Evolutionary conservation across 2,888 invertebrate species (phyloP), one percentile per base, ranked within the genome.

Genomic region (Drosophila anceps): DNA sequence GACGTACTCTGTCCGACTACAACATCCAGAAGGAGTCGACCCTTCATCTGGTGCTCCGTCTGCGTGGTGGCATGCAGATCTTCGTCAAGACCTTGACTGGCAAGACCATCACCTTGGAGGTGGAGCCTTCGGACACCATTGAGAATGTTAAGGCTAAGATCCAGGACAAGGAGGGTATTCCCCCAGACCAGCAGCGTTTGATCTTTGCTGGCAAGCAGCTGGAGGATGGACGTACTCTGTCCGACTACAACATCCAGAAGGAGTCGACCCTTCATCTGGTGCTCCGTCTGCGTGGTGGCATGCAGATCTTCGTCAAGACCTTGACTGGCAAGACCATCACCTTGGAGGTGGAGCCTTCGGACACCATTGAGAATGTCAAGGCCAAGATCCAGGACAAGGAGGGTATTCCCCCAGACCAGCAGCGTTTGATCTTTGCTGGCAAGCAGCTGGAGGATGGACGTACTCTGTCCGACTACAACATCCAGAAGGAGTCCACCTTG

Each of bases 371-470:
- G 63, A 76, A 76, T 9, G 75, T 76, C 9, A 76, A 76, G 71
- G 75, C 75, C 12, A 76, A 76, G 71, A 76, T 76, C 57, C 75
- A 76, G 31, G 75, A 76, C 57, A 76, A 76, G 75, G 75, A 76
- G 67, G 76, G 75, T 0, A 76, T 72, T 54, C 71, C 71, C 10
- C 69, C 69, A 69, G 69, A 69, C 43, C 69, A 69, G 69, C 69
- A 69, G 55, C 69, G 69, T 69, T 59, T 69, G 66, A 69, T 69
- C 39, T 69, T 69, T 1, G 69, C 69, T 0, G 69, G 69, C 24
- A 69, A 69, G 48, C 69, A 70, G 55, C 27, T 70, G 48, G 69
- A 70, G 54, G 69, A 70, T 27, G 69, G 24, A 24, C 24, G 24
- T 4, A 24, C 24, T 24, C 4, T 24, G 24, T 24, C 24, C 24